phyloP scores from a whole-genome alignment of 2,113 vertebrate species.

The Zapornia atra region DNA sequence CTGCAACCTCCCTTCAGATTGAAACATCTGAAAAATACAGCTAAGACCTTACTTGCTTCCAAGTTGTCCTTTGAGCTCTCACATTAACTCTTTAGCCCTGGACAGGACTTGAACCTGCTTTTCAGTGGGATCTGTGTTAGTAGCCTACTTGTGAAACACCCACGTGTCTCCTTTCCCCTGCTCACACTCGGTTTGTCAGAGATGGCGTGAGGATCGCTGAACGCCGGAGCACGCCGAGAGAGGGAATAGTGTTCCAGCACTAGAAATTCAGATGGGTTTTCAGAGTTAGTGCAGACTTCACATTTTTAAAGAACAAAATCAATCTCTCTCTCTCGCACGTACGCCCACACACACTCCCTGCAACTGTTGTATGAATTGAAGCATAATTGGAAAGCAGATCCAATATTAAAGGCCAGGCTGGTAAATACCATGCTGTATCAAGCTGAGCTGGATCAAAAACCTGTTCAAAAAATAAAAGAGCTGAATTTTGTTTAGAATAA shows the following conservation, averaged over 20 bases:
- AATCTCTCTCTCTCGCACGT: conserved; percentile 45
- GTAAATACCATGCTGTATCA: conserved; percentile 35
- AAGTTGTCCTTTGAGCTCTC: neutral
- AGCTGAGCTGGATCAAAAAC: conserved; percentile 45
- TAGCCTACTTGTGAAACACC: neutral
- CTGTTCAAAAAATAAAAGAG: neutral
- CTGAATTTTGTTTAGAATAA: neutral
- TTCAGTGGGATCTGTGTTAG: neutral
- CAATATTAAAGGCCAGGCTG: conserved; percentile 58
- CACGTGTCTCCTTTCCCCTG: neutral
- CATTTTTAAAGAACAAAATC: conserved; percentile 60
- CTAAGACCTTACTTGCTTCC: neutral
- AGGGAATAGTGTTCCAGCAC: conserved; percentile 44
- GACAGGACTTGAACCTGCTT: neutral
- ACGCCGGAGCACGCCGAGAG: neutral
- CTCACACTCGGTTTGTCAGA: neutral
- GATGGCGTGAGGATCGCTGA: neutral
- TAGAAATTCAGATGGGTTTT: conserved; percentile 50
- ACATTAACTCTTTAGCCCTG: conserved; percentile 7
- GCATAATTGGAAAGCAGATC: conserved; percentile 59
- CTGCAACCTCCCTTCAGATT: too few species aligned
- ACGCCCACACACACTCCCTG: conserved; percentile 53
- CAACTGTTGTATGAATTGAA: conserved; percentile 59
- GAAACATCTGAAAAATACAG: neutral
- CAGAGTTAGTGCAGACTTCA: conserved; percentile 48